Base-by-base conservation (phyloP, 2,888 invertebrate genomes). In the Sinohyriopsis cumingii region DNA sequence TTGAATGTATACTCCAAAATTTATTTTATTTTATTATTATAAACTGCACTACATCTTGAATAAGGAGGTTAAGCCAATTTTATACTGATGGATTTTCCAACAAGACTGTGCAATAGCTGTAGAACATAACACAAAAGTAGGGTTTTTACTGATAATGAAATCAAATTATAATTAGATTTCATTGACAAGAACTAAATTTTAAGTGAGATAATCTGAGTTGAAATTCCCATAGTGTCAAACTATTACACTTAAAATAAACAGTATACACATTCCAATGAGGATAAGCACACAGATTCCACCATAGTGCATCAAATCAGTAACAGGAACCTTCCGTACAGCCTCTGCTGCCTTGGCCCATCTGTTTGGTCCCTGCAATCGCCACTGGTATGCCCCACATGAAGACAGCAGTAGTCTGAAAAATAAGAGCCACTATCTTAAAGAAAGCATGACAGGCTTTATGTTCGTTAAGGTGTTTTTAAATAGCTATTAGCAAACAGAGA, bases 341-440 rank as follows among this genome's bases (percentile, higher is more conserved):
- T 79, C 73, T 19, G 69, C 79, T 53, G 88, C 88, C n/a, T 82
- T 78, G 9, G 28, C 57, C 87, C 87, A 86, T 28, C 63, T 67
- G 71, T 85, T 75, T 20, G 88, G 88, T n/a, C 88, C 88, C 70
- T 88, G 86, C 18, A 88, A 78, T 54, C 88, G 71, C 84, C 85
- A 89, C 76, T 89, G 88, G 60, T 80, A 80, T 0, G 84, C 76
- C 2, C 87, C 87, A 80, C 87, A 82, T 24, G 83, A 76, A 19
- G 83, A 71, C 9, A 86, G 76, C 69, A 85, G 45, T n/a, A 61
- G 55, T 28, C 67, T 67, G 24, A 24, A 70, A 45, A 59, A 53
- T 55, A 66, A 56, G 7, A 65, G 24, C 1, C 19, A 28, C 19
- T 57, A 6, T 56, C 62, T 57, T 19, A 63, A 19, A 67, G 53